These are phyloP conservation scores for Plecturocebus donacophilus DNA, from an alignment of 2,113 vertebrate genomes.

Conservation along the genomic window DNA sequence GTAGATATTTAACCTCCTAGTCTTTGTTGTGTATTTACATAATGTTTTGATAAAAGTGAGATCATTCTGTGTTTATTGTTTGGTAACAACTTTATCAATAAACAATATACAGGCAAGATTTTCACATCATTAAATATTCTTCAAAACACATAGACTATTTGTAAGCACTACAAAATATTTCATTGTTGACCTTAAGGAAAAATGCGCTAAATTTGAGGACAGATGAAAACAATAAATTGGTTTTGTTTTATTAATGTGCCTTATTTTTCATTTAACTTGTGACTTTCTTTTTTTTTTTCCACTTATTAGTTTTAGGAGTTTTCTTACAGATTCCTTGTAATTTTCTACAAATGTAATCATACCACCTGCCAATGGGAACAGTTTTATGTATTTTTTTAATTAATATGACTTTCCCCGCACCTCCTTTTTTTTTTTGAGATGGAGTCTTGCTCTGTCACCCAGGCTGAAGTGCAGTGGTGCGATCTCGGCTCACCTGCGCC, in stretches of 20 bases:
- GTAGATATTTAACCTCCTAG: not conserved
- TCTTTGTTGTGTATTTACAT: constrained; percentile 17
- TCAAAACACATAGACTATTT: not conserved
- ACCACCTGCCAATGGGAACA: not conserved
- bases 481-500: too few species aligned
- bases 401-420: not conserved
- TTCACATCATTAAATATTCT: not conserved
- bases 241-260: not conserved
- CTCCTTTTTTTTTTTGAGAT: not conserved
- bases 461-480: too few species aligned
- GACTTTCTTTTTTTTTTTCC: not conserved
- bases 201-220: not conserved
- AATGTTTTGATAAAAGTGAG: constrained; percentile 31
- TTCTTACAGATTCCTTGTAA: not conserved
- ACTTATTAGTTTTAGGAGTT: not conserved
- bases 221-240: not conserved
- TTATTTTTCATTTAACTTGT: not conserved
- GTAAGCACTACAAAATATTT: not conserved
- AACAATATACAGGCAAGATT: not conserved
- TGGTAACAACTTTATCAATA: constrained; percentile 28
- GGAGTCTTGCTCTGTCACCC: too few species aligned
- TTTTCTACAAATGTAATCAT: not conserved
- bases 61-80: not conserved
- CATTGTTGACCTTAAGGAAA: not conserved
- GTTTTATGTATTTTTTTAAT: not conserved